Evolutionary conservation across 53 echinoderm and acorn worm species (phyloP).

Genomic region (Paracentrotus lividus): DNA sequence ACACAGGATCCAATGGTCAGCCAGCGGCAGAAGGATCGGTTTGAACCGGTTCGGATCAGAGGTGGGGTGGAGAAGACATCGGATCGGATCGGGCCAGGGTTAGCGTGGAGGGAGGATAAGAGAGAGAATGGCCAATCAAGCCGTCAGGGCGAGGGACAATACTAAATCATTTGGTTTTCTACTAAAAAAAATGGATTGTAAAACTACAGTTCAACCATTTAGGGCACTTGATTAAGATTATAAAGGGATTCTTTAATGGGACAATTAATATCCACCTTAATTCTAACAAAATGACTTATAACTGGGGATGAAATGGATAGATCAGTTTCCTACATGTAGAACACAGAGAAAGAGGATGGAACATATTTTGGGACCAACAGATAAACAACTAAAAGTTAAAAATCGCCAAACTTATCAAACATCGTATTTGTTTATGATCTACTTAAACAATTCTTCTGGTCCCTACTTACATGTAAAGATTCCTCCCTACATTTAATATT

Average conservation of each 20-base stretch:
- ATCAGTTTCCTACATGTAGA: background rate
- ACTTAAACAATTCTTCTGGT: background rate
- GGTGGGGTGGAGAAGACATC: slow-evolving; percentile 34
- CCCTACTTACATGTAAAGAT: background rate
- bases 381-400: too few species aligned
- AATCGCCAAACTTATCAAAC: background rate
- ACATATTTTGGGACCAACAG: background rate
- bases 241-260: background rate
- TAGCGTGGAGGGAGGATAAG: slow-evolving; percentile 83
- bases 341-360: background rate
- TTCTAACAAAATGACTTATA: too few species aligned
- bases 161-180: background rate
- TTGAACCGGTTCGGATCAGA: slow-evolving; percentile 64
- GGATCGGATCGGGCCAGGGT: slow-evolving; percentile 67
- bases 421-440: background rate
- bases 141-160: background rate
- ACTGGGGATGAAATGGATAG: too few species aligned
- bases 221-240: background rate
- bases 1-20: background rate
- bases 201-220: background rate
- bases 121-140: slow-evolving; percentile 80
- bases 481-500: background rate
- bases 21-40: slow-evolving; percentile 45
- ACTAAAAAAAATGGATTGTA: background rate
- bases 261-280: background rate